These are phyloP conservation scores for Electrona antarctica DNA, from an alignment of 2,113 vertebrate species.

Conservation along the genomic window DNA sequence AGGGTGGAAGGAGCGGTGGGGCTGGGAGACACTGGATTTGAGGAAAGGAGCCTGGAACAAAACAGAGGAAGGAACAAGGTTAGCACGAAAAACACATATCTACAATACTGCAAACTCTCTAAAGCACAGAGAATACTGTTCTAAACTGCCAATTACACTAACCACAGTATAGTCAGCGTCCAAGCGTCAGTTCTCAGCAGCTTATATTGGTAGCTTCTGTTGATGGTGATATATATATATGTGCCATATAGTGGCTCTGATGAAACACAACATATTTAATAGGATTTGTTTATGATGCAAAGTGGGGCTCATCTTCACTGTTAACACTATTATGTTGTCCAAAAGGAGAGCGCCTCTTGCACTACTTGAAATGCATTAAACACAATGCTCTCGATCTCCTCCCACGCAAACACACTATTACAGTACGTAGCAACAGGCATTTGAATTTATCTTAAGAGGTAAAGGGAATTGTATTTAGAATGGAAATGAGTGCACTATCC, in stretches of 20 bases:
- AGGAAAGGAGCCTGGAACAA: too few relatives aligned
- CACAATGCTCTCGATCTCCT: conserved; percentile 14
- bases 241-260: too few relatives aligned
- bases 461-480: conserved; percentile 22
- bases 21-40: too few relatives aligned
- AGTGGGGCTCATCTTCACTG: conserved; percentile 41
- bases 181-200: too few relatives aligned
- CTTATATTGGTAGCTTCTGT: not conserved
- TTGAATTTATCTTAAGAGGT: conserved; percentile 21
- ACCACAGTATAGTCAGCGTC: not conserved
- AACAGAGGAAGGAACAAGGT: too few relatives aligned
- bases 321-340: conserved; percentile 20
- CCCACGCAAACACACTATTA: conserved; percentile 17
- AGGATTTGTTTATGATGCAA: conserved; percentile 39
- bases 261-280: conserved; percentile 5
- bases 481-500: conserved; percentile 14
- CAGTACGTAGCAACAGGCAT: conserved; percentile 5
- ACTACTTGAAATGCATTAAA: conserved; percentile 29
- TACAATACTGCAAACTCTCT: too few relatives aligned
- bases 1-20: too few relatives aligned
- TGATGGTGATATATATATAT: not conserved
- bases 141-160: conserved; percentile 10
- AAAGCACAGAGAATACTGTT: too few relatives aligned
- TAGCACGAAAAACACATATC: too few relatives aligned
- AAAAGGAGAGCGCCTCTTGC: conserved; percentile 15